Evolutionary conservation across 2,113 vertebrate genomes (phyloP), one percentile per base, ranked within the genome.

Genomic region (Megaleporinus macrocephalus): DNA sequence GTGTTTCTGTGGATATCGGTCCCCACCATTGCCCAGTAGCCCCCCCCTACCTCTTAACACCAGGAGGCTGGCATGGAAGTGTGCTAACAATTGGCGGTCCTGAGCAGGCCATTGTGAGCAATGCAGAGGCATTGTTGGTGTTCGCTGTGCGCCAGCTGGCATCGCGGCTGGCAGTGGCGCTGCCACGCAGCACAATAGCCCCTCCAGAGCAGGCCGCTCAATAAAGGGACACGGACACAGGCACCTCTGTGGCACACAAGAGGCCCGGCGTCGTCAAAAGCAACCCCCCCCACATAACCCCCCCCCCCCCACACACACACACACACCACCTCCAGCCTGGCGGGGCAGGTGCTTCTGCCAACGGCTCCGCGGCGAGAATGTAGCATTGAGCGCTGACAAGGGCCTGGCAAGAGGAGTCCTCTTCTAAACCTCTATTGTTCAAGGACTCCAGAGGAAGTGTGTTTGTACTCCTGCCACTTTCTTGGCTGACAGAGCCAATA

Each of bases 311-410:
- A n/a, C n/a, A n/a, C n/a, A n/a, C n/a, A n/a, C n/a, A n/a, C 69
- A 22, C 78, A 24, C 61, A 63, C 61, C 11, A 18, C 62, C 30
- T 15, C 30, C 3, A 70, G 80, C 73, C 63, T 82, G 51, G 76
- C 88, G 63, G 79, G 87, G 90, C 92, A 93, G 93, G 91, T 92
- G 92, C 86, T 90, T 89, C 86, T 92, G 91, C 93, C 92, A 92
- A 83, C 80, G 80, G 88, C 85, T 87, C 79, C 16, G 77, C 73
- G 49, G 73, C 61, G 76, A 78, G 87, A 81, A 78, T 83, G 73
- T 81, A 87, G 89, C 85, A 90, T 91, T 91, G 84, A 89, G 55
- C 12, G 68, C 76, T 87, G 89, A 92, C 89, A 87, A 89, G 90
- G 76, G 88, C 61, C 86, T 91, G 88, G 90, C 87, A 89, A 88